Percentiles rank a stretch among this genome's conserved stretches.
phyloP scores from a whole-genome alignment of 2,888 invertebrate species.

The Flexamia atlantica region DNA sequence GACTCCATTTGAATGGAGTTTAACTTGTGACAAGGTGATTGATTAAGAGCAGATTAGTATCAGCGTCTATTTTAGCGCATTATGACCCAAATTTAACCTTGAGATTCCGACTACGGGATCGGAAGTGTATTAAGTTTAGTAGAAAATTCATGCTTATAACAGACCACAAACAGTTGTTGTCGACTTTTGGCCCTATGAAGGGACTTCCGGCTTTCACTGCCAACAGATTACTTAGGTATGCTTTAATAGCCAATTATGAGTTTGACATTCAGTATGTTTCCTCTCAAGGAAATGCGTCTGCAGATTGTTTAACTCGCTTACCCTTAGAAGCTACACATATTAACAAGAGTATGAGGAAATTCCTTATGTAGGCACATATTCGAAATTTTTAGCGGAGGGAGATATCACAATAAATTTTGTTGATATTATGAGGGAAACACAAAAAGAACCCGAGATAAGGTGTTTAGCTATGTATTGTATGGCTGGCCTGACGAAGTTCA shows the following conservation, averaged over 20 bases:
- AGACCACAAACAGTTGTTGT: slow-evolving; percentile 45
- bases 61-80: slow-evolving; percentile 28
- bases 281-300: no score
- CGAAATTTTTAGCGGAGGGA: slow-evolving; percentile 34
- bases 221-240: slow-evolving; percentile 33
- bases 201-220: slow-evolving; percentile 31
- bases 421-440: slow-evolving; percentile 14
- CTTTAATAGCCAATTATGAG: slow-evolving; percentile 27
- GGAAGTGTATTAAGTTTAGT: slow-evolving; percentile 43
- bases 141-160: slow-evolving; percentile 48
- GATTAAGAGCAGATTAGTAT: slow-evolving; percentile 26
- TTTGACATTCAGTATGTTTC: slow-evolving; percentile 29
- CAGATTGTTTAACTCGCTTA: slow-evolving; percentile 22
- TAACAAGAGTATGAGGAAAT: not conserved
- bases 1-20: slow-evolving; percentile 11
- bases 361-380: slow-evolving; percentile 37
- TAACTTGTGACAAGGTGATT: not conserved
- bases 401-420: slow-evolving; percentile 46
- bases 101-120: slow-evolving; percentile 15
- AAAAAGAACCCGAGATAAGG: not conserved
- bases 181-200: no score
- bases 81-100: slow-evolving; percentile 46
- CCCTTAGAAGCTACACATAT: not conserved
- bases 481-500: slow-evolving; percentile 26
- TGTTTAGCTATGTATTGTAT: slow-evolving; percentile 28